A percentile compares a stretch with the other conserved stretches of the same genome.
phyloP scores from a whole-genome alignment of 35 echinoderm and acorn worm genomes.

The Diadema setosum region DNA sequence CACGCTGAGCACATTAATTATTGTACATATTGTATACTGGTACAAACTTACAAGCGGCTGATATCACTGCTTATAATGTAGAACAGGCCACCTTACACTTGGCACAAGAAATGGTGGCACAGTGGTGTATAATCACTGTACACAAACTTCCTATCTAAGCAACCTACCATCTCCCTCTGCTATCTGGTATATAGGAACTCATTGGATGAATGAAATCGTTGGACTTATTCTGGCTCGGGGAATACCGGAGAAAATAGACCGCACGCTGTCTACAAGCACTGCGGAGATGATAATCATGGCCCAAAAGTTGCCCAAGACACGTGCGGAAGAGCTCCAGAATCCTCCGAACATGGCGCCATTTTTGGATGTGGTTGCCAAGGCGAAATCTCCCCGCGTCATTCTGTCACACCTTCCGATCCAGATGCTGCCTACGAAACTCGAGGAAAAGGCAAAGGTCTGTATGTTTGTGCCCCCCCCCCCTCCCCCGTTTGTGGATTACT shows the following conservation, averaged over 20 bases:
- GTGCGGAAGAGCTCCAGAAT: background rate
- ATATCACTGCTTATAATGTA: too few species aligned
- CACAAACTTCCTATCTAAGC: too few species aligned
- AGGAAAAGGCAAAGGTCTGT: background rate
- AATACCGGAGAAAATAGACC: conserved; percentile 29
- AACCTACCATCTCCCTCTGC: too few species aligned
- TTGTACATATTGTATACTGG: too few species aligned
- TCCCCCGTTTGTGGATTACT: too few species aligned
- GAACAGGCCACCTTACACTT: too few species aligned
- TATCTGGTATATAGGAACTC: conserved; percentile 25
- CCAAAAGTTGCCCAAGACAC: background rate
- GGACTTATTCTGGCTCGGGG: conserved; percentile 26
- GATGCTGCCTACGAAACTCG: background rate
- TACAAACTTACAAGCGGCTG: too few species aligned
- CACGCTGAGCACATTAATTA: too few species aligned
- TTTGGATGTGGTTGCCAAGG: background rate
- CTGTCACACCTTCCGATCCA: background rate
- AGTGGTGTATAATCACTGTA: too few species aligned
- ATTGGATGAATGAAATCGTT: conserved; percentile 63
- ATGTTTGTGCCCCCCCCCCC: background rate
- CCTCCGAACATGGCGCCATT: background rate
- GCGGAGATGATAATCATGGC: background rate
- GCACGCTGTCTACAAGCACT: background rate
- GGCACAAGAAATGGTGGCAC: too few species aligned
- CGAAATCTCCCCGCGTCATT: background rate